Conservation (phyloP, 2,888 invertebrate species). For the Ametastegia equiseti region DNA sequence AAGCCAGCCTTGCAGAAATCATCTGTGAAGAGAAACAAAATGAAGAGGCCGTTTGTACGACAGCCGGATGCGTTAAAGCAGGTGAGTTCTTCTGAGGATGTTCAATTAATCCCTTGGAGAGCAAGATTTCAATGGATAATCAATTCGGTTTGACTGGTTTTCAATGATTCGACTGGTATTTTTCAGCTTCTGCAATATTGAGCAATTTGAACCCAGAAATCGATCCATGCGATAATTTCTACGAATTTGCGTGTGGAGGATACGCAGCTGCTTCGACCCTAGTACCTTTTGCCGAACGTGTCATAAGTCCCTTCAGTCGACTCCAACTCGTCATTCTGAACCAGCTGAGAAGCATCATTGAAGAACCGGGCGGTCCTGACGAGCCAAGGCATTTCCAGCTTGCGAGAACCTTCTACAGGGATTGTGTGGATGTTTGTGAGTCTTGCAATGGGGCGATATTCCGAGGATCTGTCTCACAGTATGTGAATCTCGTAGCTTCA, state of each 20-base stretch:
- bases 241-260: conserved; percentile 87
- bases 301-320: conserved; percentile 86
- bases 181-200: conserved; percentile 83
- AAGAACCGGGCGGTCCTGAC: conserved; percentile 78
- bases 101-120: too few species aligned
- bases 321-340: conserved; percentile 87
- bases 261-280: conserved; percentile 84
- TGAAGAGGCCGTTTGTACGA: conserved; percentile 78
- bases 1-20: too few species aligned
- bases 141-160: too few species aligned
- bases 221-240: conserved; percentile 91
- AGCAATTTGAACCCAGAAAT: conserved; percentile 84
- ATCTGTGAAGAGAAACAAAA: too few species aligned
- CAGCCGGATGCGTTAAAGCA: conserved; percentile 88
- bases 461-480: not conserved
- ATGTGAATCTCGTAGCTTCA: not conserved
- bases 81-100: conserved; percentile 75
- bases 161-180: too few species aligned
- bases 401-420: conserved; percentile 89
- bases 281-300: conserved; percentile 90
- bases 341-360: conserved; percentile 84
- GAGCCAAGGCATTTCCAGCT: conserved; percentile 86
- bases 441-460: conserved; percentile 56
- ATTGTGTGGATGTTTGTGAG: conserved; percentile 94
- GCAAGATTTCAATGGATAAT: not conserved